Evolutionary conservation across 2,888 invertebrate species (phyloP).

Genomic region (Noctua comes): DNA sequence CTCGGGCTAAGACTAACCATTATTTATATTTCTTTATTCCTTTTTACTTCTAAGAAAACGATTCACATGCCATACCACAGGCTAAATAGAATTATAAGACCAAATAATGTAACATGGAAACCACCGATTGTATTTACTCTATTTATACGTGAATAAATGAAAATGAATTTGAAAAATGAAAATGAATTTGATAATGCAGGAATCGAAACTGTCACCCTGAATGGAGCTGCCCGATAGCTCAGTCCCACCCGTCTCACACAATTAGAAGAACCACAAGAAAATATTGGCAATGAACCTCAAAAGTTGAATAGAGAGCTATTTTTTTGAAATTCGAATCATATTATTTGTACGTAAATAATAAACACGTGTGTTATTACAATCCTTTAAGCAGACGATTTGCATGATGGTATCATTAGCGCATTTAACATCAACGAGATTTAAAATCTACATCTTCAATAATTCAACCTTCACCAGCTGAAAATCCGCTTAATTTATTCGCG

Average conservation of each 20-base stretch:
- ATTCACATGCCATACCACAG: too few relatives aligned
- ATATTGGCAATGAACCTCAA: not conserved
- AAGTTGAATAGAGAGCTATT: not conserved
- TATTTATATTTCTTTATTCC: too few relatives aligned
- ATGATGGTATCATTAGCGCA: not conserved
- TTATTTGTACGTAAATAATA: not conserved
- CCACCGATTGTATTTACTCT: too few relatives aligned
- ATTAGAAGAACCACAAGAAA: not conserved
- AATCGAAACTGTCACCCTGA: not conserved
- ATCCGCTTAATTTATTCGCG: conserved; percentile 13
- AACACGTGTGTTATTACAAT: not conserved
- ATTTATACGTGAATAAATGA: too few relatives aligned
- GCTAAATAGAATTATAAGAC: too few relatives aligned
- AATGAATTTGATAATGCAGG: not conserved
- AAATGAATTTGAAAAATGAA: too few relatives aligned
- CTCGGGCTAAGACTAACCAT: too few relatives aligned
- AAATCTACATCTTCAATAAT: not conserved
- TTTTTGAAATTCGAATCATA: not conserved
- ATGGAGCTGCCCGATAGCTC: not conserved
- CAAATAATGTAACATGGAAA: too few relatives aligned
- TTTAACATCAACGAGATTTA: not conserved
- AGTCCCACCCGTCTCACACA: not conserved
- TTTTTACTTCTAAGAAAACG: too few relatives aligned
- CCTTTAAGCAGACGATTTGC: not conserved
- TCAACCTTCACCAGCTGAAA: conserved; percentile 3